phyloP scores from a whole-genome alignment of 2,888 invertebrate genomes.

The Chrysodeixis includens region DNA sequence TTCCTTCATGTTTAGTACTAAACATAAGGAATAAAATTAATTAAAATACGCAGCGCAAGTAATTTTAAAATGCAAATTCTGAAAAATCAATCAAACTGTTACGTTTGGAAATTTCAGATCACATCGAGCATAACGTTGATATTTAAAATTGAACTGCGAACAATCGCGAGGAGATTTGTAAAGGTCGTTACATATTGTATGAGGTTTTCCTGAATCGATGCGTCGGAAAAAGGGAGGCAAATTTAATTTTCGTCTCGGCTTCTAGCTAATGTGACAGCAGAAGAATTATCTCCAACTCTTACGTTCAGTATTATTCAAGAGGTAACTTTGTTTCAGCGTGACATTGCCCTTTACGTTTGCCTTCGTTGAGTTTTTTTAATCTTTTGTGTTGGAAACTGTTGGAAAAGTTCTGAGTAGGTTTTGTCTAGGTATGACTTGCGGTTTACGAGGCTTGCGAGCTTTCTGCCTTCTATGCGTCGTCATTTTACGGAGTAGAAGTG shows the following conservation, averaged over 20 bases:
- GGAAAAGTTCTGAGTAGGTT: slow-evolving; percentile 8
- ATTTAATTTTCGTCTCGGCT: slow-evolving; percentile 66
- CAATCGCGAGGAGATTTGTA: slow-evolving; percentile 53
- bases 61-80: not conserved
- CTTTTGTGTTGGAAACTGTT: slow-evolving; percentile 8
- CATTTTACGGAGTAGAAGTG: not conserved
- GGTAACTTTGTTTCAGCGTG: slow-evolving; percentile 45
- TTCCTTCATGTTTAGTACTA: no score
- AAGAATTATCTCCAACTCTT: slow-evolving; percentile 61
- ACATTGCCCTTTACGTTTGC: slow-evolving; percentile 19
- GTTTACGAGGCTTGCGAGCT: not conserved
- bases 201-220: slow-evolving; percentile 53
- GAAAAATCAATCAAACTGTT: slow-evolving; percentile 16
- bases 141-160: slow-evolving; percentile 53
- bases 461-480: not conserved
- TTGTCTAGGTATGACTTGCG: not conserved
- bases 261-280: slow-evolving; percentile 66
- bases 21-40: not conserved
- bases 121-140: slow-evolving; percentile 32
- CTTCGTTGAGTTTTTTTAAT: slow-evolving; percentile 31
- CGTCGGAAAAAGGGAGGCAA: slow-evolving; percentile 56
- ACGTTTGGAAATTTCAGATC: slow-evolving; percentile 27
- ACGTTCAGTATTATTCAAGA: slow-evolving; percentile 47
- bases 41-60: not conserved
- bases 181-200: slow-evolving; percentile 60